phyloP scores from a whole-genome alignment of 1,140 invertebrate genomes.

The Oreohelix idahoensis region DNA sequence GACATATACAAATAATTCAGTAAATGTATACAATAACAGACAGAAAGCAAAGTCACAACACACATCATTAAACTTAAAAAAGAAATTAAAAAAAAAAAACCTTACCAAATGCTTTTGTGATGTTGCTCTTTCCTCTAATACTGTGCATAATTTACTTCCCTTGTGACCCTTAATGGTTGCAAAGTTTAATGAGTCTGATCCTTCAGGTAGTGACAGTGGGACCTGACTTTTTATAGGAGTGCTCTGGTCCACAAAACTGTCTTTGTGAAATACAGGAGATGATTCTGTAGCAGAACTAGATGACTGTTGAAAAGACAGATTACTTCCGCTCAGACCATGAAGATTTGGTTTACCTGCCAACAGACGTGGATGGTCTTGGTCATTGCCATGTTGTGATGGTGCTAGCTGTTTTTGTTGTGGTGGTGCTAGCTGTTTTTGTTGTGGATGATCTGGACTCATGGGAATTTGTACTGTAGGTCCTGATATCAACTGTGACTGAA shows the following conservation, averaged over 20 bases:
- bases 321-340: slow-evolving; percentile 10
- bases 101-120: slow-evolving; percentile 24
- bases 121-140: slow-evolving; percentile 1
- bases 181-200: neutral
- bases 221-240: slow-evolving; percentile 52
- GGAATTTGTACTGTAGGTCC: neutral
- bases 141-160: slow-evolving; percentile 40
- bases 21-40: no score
- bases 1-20: no score
- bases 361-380: neutral
- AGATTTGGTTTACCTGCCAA: neutral
- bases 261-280: slow-evolving; percentile 56
- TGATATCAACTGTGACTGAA: neutral
- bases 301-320: slow-evolving; percentile 23
- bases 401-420: no score
- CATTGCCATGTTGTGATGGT: neutral
- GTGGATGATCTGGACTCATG: neutral
- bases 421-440: neutral
- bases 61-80: no score
- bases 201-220: slow-evolving; percentile 33
- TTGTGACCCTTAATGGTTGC: slow-evolving; percentile 12
- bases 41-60: no score
- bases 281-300: slow-evolving; percentile 43
- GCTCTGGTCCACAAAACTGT: slow-evolving; percentile 62
- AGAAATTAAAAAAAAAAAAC: neutral